Conservation (phyloP, 1,140 invertebrate genomes). For the Macrobrachium nipponense region DNA sequence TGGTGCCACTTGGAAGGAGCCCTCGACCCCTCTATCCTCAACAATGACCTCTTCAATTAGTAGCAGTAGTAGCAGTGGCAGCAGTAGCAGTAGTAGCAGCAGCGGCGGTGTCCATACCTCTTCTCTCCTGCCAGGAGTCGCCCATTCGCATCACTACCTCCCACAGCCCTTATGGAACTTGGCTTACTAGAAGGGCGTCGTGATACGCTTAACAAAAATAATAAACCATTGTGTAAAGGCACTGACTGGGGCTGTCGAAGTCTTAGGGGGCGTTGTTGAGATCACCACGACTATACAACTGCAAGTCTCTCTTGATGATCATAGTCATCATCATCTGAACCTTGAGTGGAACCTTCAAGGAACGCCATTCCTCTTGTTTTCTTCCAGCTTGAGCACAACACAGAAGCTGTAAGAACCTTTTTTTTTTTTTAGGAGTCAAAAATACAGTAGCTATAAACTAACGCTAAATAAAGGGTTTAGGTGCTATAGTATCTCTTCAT, state of each 20-base stretch:
- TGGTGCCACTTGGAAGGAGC: constrained; percentile 56
- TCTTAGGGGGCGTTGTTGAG: no score
- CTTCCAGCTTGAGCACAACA: no score
- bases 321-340: no score
- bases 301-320: no score
- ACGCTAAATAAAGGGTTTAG: no score
- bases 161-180: constrained; percentile 61
- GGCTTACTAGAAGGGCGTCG: constrained; percentile 51
- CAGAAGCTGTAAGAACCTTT: no score
- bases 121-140: constrained; percentile 52
- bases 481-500: no score
- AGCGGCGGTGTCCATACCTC: constrained; percentile 47
- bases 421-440: no score
- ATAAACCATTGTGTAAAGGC: not conserved
- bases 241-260: constrained; percentile 1
- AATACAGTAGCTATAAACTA: no score
- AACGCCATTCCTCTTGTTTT: no score
- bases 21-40: constrained; percentile 47
- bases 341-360: no score
- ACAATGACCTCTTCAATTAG: constrained; percentile 42
- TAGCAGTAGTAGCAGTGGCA: not conserved
- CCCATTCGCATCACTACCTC: constrained; percentile 59
- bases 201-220: constrained; percentile 54
- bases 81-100: constrained; percentile 13
- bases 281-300: no score